Percentiles rank a stretch among this genome's conserved stretches.
phyloP scores from a whole-genome alignment of 2,888 invertebrate genomes.

The Rhyacophila evoluta region DNA sequence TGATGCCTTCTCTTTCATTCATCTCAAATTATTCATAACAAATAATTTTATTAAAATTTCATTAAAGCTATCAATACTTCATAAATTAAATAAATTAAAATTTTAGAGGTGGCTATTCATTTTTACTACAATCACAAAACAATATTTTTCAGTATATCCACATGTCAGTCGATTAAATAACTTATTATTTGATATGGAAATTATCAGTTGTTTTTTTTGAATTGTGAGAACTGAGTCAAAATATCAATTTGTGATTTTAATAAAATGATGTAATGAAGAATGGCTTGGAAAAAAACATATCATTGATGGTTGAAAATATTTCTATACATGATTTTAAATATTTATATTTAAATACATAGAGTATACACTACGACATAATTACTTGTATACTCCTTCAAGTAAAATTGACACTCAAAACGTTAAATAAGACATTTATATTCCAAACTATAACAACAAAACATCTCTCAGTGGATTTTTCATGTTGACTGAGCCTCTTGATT shows the following conservation, averaged over 20 bases:
- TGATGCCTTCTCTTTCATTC: neutral
- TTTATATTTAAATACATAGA: neutral
- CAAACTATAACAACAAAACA: conserved; percentile 53
- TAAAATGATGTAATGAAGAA: neutral
- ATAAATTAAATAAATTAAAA: too few relatives aligned
- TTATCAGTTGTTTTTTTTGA: too few relatives aligned
- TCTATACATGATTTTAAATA: neutral
- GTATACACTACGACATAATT: neutral
- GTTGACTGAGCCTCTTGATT: too few relatives aligned
- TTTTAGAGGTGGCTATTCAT: neutral
- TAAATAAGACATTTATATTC: conserved; percentile 52
- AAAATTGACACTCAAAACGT: neutral
- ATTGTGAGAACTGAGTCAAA: neutral
- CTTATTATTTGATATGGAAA: too few relatives aligned
- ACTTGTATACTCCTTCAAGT: neutral
- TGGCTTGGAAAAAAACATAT: conserved; percentile 16
- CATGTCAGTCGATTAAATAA: too few relatives aligned
- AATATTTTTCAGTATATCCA: neutral
- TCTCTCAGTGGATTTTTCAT: too few relatives aligned
- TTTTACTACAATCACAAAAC: neutral
- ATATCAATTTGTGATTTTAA: neutral
- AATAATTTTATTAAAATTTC: too few relatives aligned
- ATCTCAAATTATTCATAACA: too few relatives aligned
- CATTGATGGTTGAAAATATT: neutral
- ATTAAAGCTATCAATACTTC: too few relatives aligned